Evolutionary conservation across 2,113 vertebrate genomes (phyloP), one percentile per base, ranked within the genome.

Genomic region (Seriola aureovittata): DNA sequence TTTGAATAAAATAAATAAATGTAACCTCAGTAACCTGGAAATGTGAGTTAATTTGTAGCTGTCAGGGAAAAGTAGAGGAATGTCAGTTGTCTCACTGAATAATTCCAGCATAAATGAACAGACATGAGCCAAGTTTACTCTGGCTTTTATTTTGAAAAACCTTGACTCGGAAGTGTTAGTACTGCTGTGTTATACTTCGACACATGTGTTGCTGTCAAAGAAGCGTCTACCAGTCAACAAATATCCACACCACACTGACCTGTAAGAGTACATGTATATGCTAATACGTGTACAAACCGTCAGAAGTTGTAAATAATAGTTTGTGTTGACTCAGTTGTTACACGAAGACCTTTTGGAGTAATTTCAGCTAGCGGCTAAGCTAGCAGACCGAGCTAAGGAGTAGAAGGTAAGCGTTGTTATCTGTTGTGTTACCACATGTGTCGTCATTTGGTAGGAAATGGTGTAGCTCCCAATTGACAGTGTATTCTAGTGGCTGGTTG

Each of bases 71-170:
- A 40, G 40, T 40, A 9, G 1, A 40, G 4, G 13, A 5, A 17
- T 17, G 8, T 52, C 50, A 52, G 19, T 52, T 17, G 50, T 52
- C 6, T 50, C 8, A 8, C 8, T 42, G 34, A 58, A 58, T 14
- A 29, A 58, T 13, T 13, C 11, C 23, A 1, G 12, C 32, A 44
- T 13, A 46, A 16, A 46, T 29, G 29, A 29, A 17, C 16, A 7
- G 16, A 0, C 5, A 2, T 50, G 8, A n/a, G 1, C 4, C 17
- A 4, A 8, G 19, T 16, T 25, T 19, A n/a, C 3, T 3, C 12
- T 8, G 11, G 5, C 3, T 46, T 81, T 92, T 91, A 91, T 57
- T 91, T 78, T 91, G 88, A 86, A 91, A 91, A 57, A 0, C 1
- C 0, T 0, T 84, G 52, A 88, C 78, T 83, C 77, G 92, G 92